These are phyloP conservation scores for Rhinoptilus africanus DNA, from an alignment of 2,113 vertebrate species.

Conservation along the genomic window DNA sequence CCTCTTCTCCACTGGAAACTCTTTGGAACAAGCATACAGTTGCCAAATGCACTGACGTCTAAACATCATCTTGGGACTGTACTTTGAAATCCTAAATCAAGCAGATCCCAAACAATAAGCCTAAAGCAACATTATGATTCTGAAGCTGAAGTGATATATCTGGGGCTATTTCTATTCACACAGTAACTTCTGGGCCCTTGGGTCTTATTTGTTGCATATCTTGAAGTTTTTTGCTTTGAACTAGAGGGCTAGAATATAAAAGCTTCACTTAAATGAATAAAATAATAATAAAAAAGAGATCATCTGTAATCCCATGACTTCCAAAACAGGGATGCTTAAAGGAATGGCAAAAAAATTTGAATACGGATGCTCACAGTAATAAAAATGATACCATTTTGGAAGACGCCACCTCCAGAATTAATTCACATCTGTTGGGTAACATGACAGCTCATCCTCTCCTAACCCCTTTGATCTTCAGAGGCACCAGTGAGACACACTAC, in stretches of 20 bases:
- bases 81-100: neutral
- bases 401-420: neutral
- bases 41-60: neutral
- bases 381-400: neutral
- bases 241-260: neutral
- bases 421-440: neutral
- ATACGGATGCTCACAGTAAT: neutral
- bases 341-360: neutral
- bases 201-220: neutral
- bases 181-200: neutral
- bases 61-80: neutral
- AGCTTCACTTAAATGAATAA: neutral
- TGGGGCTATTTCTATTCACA: neutral
- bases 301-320: neutral
- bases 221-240: neutral
- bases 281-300: neutral
- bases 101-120: neutral
- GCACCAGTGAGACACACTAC: neutral
- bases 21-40: neutral
- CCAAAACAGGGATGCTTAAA: neutral
- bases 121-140: neutral
- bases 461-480: conserved; percentile 19
- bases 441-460: neutral
- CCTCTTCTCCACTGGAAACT: neutral
- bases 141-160: neutral